These are phyloP conservation scores for Venusia cambrica DNA, from an alignment of 2,888 invertebrate genomes.

Conservation along the genomic window DNA sequence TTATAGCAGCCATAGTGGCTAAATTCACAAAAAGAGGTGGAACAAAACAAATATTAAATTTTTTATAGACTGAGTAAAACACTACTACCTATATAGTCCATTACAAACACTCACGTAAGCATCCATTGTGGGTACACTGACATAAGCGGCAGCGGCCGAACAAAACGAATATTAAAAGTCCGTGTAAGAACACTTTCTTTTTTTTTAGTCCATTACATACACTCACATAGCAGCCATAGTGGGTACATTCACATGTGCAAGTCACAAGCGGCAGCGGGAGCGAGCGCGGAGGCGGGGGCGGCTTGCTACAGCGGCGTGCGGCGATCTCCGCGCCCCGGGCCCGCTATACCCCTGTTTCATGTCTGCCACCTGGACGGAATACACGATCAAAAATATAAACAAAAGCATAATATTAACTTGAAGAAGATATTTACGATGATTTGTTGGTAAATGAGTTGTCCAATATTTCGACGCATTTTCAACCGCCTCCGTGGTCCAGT, in stretches of 20 bases:
- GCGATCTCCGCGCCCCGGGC: constrained; percentile 67
- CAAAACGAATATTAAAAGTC: constrained; percentile 22
- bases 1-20: too few relatives aligned
- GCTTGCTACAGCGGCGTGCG: constrained; percentile 70
- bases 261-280: constrained; percentile 23
- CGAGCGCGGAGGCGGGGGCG: constrained; percentile 38
- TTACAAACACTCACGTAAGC: constrained; percentile 70
- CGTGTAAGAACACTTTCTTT: constrained; percentile 13
- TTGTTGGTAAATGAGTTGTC: too few relatives aligned
- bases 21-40: too few relatives aligned
- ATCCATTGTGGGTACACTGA: constrained; percentile 41
- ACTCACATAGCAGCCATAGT: constrained; percentile 33
- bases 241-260: constrained; percentile 24
- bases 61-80: constrained; percentile 76
- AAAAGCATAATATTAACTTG: neutral
- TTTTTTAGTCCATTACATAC: constrained; percentile 38
- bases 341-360: constrained; percentile 74
- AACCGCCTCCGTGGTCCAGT: too few relatives aligned
- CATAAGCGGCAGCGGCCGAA: too few relatives aligned
- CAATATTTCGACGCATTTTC: too few relatives aligned
- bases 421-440: constrained; percentile 37
- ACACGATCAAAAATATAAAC: neutral
- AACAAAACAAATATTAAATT: constrained; percentile 76
- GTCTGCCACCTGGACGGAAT: constrained; percentile 82
- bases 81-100: too few relatives aligned